Evolutionary conservation across 2,797 vertebrate genomes (phyloP).

Genomic region (Muraenolepis orangiensis): DNA sequence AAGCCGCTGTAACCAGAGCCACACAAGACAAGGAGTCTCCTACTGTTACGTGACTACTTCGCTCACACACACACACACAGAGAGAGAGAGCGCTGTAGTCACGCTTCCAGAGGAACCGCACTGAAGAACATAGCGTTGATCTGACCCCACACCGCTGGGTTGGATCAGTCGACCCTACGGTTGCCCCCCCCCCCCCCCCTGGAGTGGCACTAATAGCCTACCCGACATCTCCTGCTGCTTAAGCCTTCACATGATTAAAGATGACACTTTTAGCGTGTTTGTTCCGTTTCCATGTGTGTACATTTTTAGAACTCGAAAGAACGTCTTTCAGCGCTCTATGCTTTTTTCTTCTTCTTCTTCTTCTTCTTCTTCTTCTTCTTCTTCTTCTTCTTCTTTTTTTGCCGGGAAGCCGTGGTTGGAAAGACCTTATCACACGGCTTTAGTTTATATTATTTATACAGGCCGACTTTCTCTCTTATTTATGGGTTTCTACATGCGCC

Average conservation of each 20-base stretch:
- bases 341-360: neutral
- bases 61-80: neutral
- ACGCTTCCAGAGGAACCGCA: neutral
- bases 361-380: conserved; percentile 23
- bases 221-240: neutral
- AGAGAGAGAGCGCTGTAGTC: neutral
- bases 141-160: neutral
- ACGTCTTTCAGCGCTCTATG: neutral
- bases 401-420: too few relatives aligned
- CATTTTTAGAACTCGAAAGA: too few relatives aligned
- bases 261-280: neutral
- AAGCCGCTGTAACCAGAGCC: conserved; percentile 56
- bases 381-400: conserved; percentile 23
- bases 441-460: conserved; percentile 68
- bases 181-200: too few relatives aligned
- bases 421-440: conserved; percentile 55
- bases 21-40: conserved; percentile 43
- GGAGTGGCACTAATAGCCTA: neutral
- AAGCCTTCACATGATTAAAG: neutral
- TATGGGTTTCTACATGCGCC: conserved; percentile 48
- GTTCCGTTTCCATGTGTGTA: too few relatives aligned
- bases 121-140: neutral
- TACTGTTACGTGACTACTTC: neutral
- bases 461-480: conserved; percentile 66
- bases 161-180: neutral